Evolutionary conservation across 2,888 invertebrate genomes (phyloP), one percentile per base, ranked within the genome.

Genomic region (Zaprionus obscuricornis): DNA sequence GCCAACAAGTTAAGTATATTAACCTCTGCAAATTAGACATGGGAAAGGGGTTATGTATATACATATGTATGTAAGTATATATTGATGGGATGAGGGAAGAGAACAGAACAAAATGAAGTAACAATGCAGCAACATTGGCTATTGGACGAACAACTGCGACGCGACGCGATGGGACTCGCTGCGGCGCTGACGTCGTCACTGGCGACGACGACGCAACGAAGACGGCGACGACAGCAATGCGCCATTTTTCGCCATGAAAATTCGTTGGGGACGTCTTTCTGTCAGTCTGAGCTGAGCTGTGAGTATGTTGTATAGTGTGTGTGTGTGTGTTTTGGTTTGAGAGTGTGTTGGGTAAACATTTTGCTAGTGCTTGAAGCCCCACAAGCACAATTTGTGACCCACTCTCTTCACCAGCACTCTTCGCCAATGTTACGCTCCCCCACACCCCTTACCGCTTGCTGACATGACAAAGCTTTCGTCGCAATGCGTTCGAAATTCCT

Each of bases 211-310:
- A 50, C 47, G 52, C 56, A 49, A 50, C 46, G 66, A 50, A 67
- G 60, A 65, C 52, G 62, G 57, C 75, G 76, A 79, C 81, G 83
- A 79, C 88, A 86, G 87, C 88, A 88, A 86, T 88, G 88, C 88
- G 87, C 84, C 83, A 87, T 85, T 87, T 87, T 85, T 85, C 69
- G 66, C 71, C 76, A 76, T 83, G 84, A 79, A 76, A 73, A 76
- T 77, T 47, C 54, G 72, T 62, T 76, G 60, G 60, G 67, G 59
- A 69, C 64, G 54, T 76, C 69, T 66, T 55, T 43, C 54, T 29
- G 42, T 43, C 45, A 47, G 20, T 59, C 59, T 31, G 17, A 14
- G 24, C 37, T 27, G 10, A 3, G 6, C 13, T 22, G 14, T 22
- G 5, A 17, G 22, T 22, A 5, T 27, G 13, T 47, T 52, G 39